Evolutionary conservation across 2,113 vertebrate genomes (phyloP).

Genomic region (Sterrhoptilus dennistouni): DNA sequence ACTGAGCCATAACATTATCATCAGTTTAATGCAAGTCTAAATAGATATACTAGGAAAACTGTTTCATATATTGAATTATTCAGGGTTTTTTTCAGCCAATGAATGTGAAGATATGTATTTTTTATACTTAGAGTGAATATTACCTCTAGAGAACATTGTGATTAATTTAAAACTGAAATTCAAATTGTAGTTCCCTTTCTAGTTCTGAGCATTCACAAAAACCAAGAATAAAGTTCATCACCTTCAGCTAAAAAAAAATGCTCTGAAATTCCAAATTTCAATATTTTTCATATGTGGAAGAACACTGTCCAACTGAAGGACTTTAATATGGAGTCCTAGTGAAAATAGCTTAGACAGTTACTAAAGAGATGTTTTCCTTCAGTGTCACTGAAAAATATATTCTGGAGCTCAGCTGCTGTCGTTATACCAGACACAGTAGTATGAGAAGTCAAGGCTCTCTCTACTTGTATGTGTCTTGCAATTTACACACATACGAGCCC

Average conservation of each 20-base stretch:
- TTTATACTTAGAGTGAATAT: neutral
- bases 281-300: neutral
- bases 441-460: neutral
- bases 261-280: neutral
- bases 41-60: neutral
- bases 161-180: neutral
- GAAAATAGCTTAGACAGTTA: neutral
- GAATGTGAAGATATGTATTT: neutral
- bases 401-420: neutral
- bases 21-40: neutral
- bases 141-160: neutral
- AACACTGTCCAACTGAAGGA: neutral
- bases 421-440: neutral
- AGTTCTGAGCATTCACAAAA: neutral
- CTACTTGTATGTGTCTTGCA: neutral
- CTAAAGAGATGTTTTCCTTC: neutral
- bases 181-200: neutral
- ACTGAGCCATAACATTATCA: neutral
- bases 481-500: accelerated
- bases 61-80: neutral
- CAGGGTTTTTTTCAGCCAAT: neutral
- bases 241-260: neutral
- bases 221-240: neutral
- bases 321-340: neutral
- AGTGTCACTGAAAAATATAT: neutral